These are phyloP conservation scores for Lophotis ruficrista DNA, from an alignment of 2,113 vertebrate species.

Conservation along the genomic window DNA sequence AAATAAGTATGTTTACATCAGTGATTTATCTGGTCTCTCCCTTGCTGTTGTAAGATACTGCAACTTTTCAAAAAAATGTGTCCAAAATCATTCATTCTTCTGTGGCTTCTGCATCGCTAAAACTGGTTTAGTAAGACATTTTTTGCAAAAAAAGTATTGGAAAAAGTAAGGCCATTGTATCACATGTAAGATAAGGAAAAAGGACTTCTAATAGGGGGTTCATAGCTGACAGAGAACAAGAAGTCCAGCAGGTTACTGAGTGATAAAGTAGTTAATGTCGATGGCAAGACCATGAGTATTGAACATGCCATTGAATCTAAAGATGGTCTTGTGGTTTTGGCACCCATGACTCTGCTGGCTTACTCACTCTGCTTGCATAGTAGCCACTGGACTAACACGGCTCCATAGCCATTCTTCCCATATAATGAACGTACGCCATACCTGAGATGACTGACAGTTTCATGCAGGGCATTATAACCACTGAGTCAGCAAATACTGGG, in stretches of 20 bases:
- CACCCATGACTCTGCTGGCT: neutral
- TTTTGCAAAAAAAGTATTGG: neutral
- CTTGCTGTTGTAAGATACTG: neutral
- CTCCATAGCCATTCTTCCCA: neutral
- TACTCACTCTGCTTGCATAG: neutral
- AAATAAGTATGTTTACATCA: neutral
- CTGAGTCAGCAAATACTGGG: neutral
- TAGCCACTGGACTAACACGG: neutral
- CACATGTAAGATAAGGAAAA: accelerated
- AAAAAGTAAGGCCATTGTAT: neutral
- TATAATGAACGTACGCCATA: neutral
- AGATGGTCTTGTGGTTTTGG: neutral
- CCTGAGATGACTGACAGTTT: neutral
- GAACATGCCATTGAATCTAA: neutral
- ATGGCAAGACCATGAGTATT: neutral
- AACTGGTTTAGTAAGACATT: neutral
- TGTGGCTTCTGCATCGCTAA: neutral
- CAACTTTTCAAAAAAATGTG: neutral
- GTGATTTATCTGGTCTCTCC: neutral
- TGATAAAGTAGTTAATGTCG: neutral
- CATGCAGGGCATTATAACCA: neutral
- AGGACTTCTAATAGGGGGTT: neutral
- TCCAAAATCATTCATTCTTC: neutral
- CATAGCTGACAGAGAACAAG: neutral
- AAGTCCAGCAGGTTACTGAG: neutral